phyloP scores from a whole-genome alignment of 2,113 vertebrate genomes.

The Phycodurus eques region DNA sequence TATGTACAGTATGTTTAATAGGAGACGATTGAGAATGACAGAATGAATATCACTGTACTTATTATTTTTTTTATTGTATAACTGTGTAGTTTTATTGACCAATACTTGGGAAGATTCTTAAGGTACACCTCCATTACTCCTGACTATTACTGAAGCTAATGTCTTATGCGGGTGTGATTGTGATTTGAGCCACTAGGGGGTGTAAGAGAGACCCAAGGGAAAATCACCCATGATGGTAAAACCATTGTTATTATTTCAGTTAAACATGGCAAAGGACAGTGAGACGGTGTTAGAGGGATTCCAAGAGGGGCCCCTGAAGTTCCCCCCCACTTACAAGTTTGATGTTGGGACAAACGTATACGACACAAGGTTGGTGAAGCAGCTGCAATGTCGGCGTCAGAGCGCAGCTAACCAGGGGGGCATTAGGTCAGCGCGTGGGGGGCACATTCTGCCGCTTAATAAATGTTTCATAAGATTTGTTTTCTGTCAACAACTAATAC shows the following conservation, averaged over 20 bases:
- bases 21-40: background rate
- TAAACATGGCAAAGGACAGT: constrained; percentile 90
- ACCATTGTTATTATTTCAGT: constrained; percentile 62
- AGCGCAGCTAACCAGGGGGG: background rate
- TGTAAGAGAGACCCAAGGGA: constrained; percentile 1
- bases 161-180: background rate
- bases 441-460: background rate
- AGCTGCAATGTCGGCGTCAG: background rate
- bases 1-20: background rate
- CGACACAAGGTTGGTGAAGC: constrained; percentile 86
- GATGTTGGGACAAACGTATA: constrained; percentile 95
- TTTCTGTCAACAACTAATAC: too few species aligned
- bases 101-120: background rate
- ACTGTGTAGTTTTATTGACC: background rate
- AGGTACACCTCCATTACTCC: background rate
- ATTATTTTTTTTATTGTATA: background rate
- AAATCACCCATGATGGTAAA: background rate
- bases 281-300: constrained; percentile 92
- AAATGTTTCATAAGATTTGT: background rate
- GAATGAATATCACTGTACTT: background rate
- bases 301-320: constrained; percentile 89
- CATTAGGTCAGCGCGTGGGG: background rate
- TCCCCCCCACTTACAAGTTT: constrained; percentile 96
- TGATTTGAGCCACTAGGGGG: constrained; percentile 45
- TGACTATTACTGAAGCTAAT: background rate